A percentile compares a stretch with the other conserved stretches of the same genome.
These are phyloP conservation scores for Panagrolaimus sp. DNA, from an alignment of 1,140 invertebrate species.

Conservation along the genomic window DNA sequence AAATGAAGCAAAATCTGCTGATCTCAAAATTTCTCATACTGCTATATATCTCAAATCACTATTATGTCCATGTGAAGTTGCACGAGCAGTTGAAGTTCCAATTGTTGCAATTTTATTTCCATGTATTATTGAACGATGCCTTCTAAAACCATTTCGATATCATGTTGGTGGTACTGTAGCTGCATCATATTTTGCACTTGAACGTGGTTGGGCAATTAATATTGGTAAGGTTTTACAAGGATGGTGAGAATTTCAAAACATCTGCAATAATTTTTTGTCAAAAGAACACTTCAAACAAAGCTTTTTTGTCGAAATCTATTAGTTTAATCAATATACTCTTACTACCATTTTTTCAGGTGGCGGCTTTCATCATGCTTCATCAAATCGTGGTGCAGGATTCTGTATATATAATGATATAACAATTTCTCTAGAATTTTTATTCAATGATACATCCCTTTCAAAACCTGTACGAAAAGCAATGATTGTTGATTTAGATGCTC, in stretches of 20 bases:
- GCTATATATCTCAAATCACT: slow-evolving; percentile 68
- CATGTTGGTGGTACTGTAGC: slow-evolving; percentile 77
- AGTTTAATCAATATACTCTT: no score
- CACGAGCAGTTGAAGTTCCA: slow-evolving; percentile 69
- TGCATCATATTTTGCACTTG: slow-evolving; percentile 71
- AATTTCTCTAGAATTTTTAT: slow-evolving; percentile 68
- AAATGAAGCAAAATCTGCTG: slow-evolving; percentile 67
- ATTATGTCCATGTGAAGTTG: slow-evolving; percentile 62
- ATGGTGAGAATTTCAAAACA: no score
- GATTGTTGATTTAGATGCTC: slow-evolving; percentile 82
- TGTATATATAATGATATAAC: slow-evolving; percentile 82
- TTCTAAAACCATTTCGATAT: slow-evolving; percentile 62
- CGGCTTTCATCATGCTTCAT: slow-evolving; percentile 67
- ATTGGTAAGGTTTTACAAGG: no score
- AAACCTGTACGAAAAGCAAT: slow-evolving; percentile 66
- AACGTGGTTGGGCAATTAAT: slow-evolving; percentile 78
- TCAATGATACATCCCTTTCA: slow-evolving; percentile 60
- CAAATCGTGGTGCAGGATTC: slow-evolving; percentile 70
- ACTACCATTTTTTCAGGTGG: no score
- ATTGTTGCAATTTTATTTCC: slow-evolving; percentile 71
- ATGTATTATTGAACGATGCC: slow-evolving; percentile 69
- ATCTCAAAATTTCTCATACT: slow-evolving; percentile 70
- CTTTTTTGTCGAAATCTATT: no score
- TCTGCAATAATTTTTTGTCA: no score
- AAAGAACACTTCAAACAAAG: no score